Evolutionary conservation across 2,113 vertebrate genomes (phyloP), one percentile per base, ranked within the genome.

Genomic region (Sylvia atricapilla): DNA sequence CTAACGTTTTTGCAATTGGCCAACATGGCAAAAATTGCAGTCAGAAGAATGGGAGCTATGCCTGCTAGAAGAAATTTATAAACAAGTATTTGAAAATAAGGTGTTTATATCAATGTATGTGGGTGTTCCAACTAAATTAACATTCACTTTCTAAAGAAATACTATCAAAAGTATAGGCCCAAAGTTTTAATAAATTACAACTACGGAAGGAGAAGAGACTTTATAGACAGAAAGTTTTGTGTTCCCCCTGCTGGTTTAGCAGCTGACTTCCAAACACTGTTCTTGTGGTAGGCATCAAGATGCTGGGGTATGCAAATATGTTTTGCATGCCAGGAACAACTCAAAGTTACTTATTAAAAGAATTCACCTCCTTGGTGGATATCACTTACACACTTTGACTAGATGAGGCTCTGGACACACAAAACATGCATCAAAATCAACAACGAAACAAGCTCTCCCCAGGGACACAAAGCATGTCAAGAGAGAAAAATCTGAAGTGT

Each of bases 231-330:
- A 95, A 82, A 76, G 90, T 94, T 69, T 30, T 90, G 92, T 95
- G 94, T 96, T 97, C 97, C 98, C 97, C 96, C 98, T 98, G 84
- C 96, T 97, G 98, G 97, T 77, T 90, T 94, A 87, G 69, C 89
- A 87, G 87, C 46, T 96, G 95, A 95, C 90, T 96, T 94, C 96
- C 73, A 96, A 94, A 73, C 59, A 20, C 7, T 63, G 41, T 46
- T 97, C 94, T 74, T 74, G 84, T 90, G 73, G 53, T 55, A 84
- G 73, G 63, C 87, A 94, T 92, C 74, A 83, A 69, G 94, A 84
- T 73, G 16, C 56, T 58, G 30, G 9, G 19, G n/a, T 63, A 47
- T 37, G 13, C 50, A 77, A 76, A 64, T 39, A 68, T 4, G 10
- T 39, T 87, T 22, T 46, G 25, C 46, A n/a, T 8, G 13, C 22